Percentiles rank a stretch among this genome's conserved stretches.
phyloP scores from a whole-genome alignment of 2,797 vertebrate genomes.

The Serranus cabrilla region DNA sequence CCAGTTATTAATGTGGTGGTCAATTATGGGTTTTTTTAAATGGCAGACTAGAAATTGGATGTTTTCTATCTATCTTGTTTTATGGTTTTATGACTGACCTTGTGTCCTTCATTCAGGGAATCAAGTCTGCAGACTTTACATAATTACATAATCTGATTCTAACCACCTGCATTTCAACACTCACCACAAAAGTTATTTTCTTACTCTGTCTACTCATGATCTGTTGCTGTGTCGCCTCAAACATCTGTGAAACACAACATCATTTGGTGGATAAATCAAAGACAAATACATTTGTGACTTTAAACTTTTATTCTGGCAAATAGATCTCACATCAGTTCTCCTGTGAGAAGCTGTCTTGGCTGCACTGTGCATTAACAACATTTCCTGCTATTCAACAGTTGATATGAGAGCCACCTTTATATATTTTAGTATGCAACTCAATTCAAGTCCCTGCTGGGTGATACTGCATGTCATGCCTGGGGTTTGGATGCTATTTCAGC shows the following conservation, averaged over 20 bases:
- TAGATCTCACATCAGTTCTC: not conserved
- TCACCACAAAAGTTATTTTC: not conserved
- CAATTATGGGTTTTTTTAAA: not conserved
- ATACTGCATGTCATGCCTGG: not conserved
- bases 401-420: not conserved
- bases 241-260: not conserved
- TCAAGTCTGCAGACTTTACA: too few species aligned
- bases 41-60: not conserved
- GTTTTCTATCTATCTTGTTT: not conserved
- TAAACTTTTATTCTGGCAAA: not conserved
- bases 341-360: not conserved
- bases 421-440: not conserved
- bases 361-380: not conserved
- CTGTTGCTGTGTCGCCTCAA: not conserved
- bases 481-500: not conserved
- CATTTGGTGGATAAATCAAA: not conserved
- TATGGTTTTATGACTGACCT: not conserved
- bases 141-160: not conserved
- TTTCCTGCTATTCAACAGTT: not conserved
- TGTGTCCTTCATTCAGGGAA: not conserved
- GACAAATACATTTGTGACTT: not conserved
- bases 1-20: not conserved
- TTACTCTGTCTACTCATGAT: not conserved
- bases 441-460: slow-evolving; percentile 12
- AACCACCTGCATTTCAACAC: not conserved